A percentile compares a stretch with the other conserved stretches of the same genome.
Conservation (phyloP, 2,888 invertebrate species). For the Ophion ventricosus region DNA sequence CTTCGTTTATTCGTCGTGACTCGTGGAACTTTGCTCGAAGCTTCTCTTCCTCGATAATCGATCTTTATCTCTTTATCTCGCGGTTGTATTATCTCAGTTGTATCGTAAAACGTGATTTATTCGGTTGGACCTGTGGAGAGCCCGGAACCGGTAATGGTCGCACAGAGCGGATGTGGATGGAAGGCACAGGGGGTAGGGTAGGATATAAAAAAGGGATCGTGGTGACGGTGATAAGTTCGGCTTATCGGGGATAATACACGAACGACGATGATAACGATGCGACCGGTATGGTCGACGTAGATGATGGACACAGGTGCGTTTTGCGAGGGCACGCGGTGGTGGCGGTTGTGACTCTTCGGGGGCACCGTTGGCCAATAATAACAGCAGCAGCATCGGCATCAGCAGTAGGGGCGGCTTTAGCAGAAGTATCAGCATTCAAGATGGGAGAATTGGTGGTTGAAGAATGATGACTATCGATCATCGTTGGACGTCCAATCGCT, state of each 20-base stretch:
- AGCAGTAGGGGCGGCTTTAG: not conserved
- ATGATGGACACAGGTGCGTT: not conserved
- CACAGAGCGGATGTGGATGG: slow-evolving; percentile 74
- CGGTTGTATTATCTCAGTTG: not conserved
- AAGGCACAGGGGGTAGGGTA: slow-evolving; percentile 83
- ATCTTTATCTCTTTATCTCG: not conserved
- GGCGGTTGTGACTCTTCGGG: slow-evolving; percentile 14
- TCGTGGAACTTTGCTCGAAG: not conserved
- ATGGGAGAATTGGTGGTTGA: not conserved
- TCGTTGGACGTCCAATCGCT: slow-evolving; percentile 92
- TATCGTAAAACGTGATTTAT: not conserved
- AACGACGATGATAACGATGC: slow-evolving; percentile 33
- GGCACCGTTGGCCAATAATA: slow-evolving; percentile 5
- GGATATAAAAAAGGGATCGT: slow-evolving; percentile 73
- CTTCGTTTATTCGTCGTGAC: not conserved
- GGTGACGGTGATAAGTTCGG: slow-evolving; percentile 51
- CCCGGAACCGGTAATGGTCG: not conserved
- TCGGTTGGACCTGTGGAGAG: not conserved
- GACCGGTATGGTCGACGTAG: not conserved
- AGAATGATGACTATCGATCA: slow-evolving; percentile 83
- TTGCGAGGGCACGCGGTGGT: slow-evolving; percentile 18
- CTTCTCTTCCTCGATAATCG: not conserved
- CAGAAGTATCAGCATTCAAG: slow-evolving; percentile 1
- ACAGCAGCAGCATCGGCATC: slow-evolving; percentile 25
- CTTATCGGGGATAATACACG: not conserved